A percentile compares a stretch with the other conserved stretches of the same genome.
Conservation (phyloP, 2,797 vertebrate genomes). For the Aotus griseimembra region DNA sequence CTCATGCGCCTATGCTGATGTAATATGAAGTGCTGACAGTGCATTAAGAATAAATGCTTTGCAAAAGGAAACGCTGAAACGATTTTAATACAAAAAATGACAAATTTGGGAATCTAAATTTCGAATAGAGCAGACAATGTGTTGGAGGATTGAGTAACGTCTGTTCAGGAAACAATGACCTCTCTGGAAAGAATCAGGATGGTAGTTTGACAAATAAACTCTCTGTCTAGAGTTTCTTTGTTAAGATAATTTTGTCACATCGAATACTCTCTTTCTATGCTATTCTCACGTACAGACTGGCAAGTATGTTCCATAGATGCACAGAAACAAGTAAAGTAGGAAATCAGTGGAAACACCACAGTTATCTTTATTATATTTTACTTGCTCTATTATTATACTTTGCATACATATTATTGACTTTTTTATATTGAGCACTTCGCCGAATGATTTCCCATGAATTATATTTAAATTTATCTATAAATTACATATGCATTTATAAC, state of each 20-base stretch:
- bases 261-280: not conserved
- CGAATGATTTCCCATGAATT: not conserved
- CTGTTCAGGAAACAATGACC: not conserved
- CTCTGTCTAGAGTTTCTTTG: not conserved
- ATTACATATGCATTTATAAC: not conserved
- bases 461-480: not conserved
- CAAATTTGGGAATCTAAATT: not conserved
- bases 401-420: not conserved
- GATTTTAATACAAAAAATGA: not conserved
- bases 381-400: not conserved
- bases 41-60: not conserved
- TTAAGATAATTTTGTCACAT: not conserved
- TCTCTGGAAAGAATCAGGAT: not conserved
- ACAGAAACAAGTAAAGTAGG: constrained; percentile 54
- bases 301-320: not conserved
- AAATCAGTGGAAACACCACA: constrained; percentile 28
- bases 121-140: not conserved
- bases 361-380: not conserved
- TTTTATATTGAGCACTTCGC: not conserved
- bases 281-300: not conserved
- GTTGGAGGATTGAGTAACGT: not conserved
- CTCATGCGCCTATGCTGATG: not conserved
- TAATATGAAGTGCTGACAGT: not conserved
- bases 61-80: not conserved
- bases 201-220: not conserved